phyloP scores from a whole-genome alignment of 2,797 vertebrate species.

The Buceros bicornis region DNA sequence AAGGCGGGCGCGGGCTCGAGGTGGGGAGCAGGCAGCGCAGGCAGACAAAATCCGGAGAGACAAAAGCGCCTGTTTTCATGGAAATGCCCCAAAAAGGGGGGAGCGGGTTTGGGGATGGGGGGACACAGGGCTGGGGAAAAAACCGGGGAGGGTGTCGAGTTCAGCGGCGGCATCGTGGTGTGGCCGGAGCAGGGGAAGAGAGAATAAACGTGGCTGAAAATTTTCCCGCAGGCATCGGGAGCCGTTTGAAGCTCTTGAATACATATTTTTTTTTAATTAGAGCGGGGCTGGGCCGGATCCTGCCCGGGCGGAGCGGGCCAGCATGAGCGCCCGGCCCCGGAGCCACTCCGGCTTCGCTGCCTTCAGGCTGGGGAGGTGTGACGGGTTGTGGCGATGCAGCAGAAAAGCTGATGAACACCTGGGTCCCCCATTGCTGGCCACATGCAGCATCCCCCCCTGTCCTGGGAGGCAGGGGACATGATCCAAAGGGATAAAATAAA shows the following conservation, averaged over 20 bases:
- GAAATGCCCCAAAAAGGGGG: not conserved
- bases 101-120: not conserved
- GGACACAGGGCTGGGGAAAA: not conserved
- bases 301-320: not conserved
- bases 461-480: not conserved
- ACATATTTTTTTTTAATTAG: slow-evolving; percentile 30
- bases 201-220: slow-evolving; percentile 50
- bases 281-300: slow-evolving; percentile 12
- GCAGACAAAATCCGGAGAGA: not conserved
- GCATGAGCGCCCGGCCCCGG: not conserved
- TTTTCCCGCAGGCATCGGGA: slow-evolving; percentile 58
- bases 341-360: not conserved
- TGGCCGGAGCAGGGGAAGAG: not conserved
- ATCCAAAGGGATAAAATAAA: not conserved
- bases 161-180: fast-evolving
- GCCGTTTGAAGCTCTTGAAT: slow-evolving; percentile 50
- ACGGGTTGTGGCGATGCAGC: not conserved
- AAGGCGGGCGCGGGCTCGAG: slow-evolving; percentile 1
- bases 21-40: not conserved
- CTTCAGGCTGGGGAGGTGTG: not conserved
- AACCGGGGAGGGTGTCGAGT: too few relatives aligned
- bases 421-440: not conserved
- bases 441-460: not conserved
- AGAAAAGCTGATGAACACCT: not conserved
- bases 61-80: not conserved